Base-by-base conservation (phyloP, 1,140 invertebrate species). In the Cherax quadricarinatus region DNA sequence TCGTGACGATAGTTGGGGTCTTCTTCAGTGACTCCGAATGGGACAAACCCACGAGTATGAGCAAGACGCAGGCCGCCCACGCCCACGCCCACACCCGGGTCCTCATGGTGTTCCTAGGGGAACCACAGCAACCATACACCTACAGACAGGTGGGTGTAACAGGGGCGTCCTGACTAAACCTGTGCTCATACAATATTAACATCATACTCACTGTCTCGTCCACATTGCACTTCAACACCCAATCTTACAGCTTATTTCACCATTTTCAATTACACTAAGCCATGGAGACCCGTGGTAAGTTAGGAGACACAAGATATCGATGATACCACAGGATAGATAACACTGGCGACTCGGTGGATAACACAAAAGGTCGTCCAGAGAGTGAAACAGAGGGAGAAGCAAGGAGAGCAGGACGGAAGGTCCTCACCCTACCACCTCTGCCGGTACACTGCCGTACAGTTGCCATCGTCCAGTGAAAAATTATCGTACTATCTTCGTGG, bases 401-500 rank as follows among this genome's bases (percentile, higher is more conserved):
- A 62, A 53, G 51, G 86, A 62, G 75, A 88, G 75, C 49, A 18
- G 51, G 57, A 49, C 75, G 30, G 6, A n/a, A 79, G 60, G 70
- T 81, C 86, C 78, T 24, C 78, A 88, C 86, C 10, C 24, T 30
- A 18, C 86, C 48, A 79, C 86, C 51, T 53, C 86, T 88, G 86
- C 86, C 75, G 24, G 57, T 88, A 88, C 86, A 88, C 86, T 88
- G 86, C 30, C 86, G 86, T 51, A 30, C 75, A 53, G 49, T 75
- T 80, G 86, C 86, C 86, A 48, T 24, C 24, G 48, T 73, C 14
- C 53, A n/a, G 30, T 79, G 86, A 88, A 79, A 88, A 88, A 81
- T 60, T 88, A 62, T 88, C 86, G 86, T 88, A 88, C 86, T 5
- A 81, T 88, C 75, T 79, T 79, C 21, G 12, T 24, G 75, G 41